Percentiles rank a stretch among this genome's conserved stretches.
These are phyloP conservation scores for Gila robusta DNA, from an alignment of 2,797 vertebrate species.

Conservation along the genomic window DNA sequence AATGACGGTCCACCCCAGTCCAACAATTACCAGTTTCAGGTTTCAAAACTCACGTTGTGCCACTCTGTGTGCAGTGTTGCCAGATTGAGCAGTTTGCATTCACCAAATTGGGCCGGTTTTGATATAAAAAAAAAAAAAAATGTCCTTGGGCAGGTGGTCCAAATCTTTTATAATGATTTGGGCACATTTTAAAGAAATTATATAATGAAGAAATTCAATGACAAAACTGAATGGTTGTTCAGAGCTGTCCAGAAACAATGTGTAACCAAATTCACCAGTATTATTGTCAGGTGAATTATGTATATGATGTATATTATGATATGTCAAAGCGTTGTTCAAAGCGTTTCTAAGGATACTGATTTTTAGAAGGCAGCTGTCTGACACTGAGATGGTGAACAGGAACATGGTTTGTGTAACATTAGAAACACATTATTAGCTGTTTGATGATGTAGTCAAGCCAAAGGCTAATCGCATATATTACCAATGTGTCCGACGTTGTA, in stretches of 20 bases:
- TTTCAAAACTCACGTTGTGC: constrained; percentile 1
- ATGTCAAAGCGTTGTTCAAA: no score
- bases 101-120: not conserved
- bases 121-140: no score
- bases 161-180: not conserved
- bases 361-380: no score
- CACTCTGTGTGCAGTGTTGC: not conserved
- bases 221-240: not conserved
- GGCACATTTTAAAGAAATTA: not conserved
- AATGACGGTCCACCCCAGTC: constrained; percentile 9
- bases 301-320: no score
- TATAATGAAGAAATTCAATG: not conserved
- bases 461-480: no score
- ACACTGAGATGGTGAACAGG: no score
- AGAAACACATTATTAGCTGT: no score
- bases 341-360: no score
- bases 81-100: not conserved
- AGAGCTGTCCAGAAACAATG: not conserved
- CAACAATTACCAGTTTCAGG: constrained; percentile 23
- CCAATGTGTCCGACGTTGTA: no score
- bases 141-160: not conserved
- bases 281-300: no score
- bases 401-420: no score
- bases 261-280: not conserved
- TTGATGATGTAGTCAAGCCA: no score